Evolutionary conservation across 2,888 invertebrate species (phyloP), one percentile per base, ranked within the genome.

Genomic region (Hesperia comma): DNA sequence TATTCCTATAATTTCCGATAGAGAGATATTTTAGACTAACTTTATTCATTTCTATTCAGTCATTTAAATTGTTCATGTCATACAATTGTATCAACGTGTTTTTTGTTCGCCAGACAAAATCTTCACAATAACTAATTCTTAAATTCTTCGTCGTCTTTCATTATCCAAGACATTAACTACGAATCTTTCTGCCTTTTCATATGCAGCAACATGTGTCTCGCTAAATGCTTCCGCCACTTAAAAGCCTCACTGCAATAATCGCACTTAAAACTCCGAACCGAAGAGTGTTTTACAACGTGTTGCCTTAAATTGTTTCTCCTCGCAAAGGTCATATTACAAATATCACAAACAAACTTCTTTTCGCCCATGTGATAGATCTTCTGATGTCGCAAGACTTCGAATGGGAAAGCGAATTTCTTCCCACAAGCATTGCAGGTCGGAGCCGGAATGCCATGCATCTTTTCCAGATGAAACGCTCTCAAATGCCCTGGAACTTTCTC

Each of bases 401-500:
- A 80, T 0, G 83, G 86, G 46, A 72, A 87, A 2, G 68, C 67
- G 69, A 71, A 58, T 26, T 71, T 71, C 61, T 54, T 70, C 26
- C 62, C 71, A 57, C 69, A 88, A 1, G 82, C 79, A 3, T 82
- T 81, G 41, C 88, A 88, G 2, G 74, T 74, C 0, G 88, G 88
- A 0, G 86, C 83, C 0, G 81, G 81, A 2, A 88, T 75, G 0
- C 83, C 85, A 49, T 88, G 88, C 2, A 70, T 76, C 8, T 80
- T 76, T 43, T 88, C 88, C 43, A 87, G 70, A 57, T 88, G 88
- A 10, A 73, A 77, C 0, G 85, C 81, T 6, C 82, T 72, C 6
- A 80, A 46, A 32, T 84, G 73, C 0, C 73, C 77, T 0, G 86
- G 77, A 0, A 87, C 73, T 69, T 74, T 81, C 40, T 77, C 76